phyloP scores from a whole-genome alignment of 2,888 invertebrate species.

The Pseudoips prasinana region DNA sequence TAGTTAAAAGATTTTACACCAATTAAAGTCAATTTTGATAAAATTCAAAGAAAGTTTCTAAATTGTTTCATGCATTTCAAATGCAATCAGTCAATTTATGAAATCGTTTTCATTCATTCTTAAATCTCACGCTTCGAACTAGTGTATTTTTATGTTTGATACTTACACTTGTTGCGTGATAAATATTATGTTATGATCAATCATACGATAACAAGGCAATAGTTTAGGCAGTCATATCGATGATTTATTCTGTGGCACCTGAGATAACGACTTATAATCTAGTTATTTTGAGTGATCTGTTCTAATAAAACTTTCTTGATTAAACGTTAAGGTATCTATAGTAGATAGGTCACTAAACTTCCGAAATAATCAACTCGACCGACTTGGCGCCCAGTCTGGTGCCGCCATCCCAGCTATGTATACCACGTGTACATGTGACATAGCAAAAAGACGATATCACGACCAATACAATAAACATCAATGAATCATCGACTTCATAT shows the following conservation, averaged over 20 bases:
- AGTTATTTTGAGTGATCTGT: no score
- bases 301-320: no score
- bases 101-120: slow-evolving; percentile 15
- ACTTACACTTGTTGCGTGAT: no score
- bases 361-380: slow-evolving; percentile 58
- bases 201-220: no score
- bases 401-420: slow-evolving; percentile 45
- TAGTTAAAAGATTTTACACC: slow-evolving; percentile 39
- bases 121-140: slow-evolving; percentile 46
- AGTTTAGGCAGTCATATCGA: no score
- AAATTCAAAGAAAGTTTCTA: no score
- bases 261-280: no score
- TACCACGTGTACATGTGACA: slow-evolving; percentile 13
- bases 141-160: no score
- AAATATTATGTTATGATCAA: no score
- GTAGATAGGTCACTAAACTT: slow-evolving; percentile 41
- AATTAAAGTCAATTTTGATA: slow-evolving; percentile 36
- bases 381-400: slow-evolving; percentile 58
- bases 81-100: slow-evolving; percentile 9
- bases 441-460: slow-evolving; percentile 14
- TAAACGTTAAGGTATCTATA: no score
- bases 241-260: no score
- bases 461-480: slow-evolving; percentile 36
- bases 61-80: no score
- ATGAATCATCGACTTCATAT: slow-evolving; percentile 43